Conservation (phyloP, 2,888 invertebrate genomes). For the Bellardia pandia region DNA sequence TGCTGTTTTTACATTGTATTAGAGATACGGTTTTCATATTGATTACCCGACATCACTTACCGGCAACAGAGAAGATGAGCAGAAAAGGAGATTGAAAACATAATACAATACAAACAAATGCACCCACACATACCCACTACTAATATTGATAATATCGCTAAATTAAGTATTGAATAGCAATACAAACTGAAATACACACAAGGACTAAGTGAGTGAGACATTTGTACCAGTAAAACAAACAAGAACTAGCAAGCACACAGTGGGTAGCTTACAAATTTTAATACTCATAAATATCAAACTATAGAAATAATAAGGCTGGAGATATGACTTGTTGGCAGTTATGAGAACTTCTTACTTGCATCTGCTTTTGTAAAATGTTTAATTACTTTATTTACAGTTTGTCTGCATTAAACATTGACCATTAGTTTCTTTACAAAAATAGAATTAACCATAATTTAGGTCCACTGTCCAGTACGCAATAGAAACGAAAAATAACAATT, state of each 20-base stretch:
- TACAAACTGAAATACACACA: neutral
- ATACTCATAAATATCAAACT: too few relatives aligned
- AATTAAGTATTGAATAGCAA: constrained; percentile 45
- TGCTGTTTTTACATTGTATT: neutral
- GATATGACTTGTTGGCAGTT: too few relatives aligned
- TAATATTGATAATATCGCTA: constrained; percentile 46
- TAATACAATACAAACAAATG: neutral
- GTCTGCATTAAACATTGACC: too few relatives aligned
- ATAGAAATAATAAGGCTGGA: too few relatives aligned
- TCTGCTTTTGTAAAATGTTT: too few relatives aligned
- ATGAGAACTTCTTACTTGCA: too few relatives aligned
- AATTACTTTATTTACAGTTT: too few relatives aligned
- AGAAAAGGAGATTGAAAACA: neutral
- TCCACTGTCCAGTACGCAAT: neutral
- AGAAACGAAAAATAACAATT: neutral
- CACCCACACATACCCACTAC: neutral
- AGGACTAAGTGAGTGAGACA: neutral
- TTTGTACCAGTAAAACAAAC: too few relatives aligned
- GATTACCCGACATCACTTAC: neutral
- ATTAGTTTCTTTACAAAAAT: too few relatives aligned
- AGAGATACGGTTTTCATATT: neutral
- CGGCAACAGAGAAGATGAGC: neutral
- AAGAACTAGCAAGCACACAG: too few relatives aligned
- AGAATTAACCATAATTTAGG: too few relatives aligned
- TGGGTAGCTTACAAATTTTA: too few relatives aligned